Base-by-base conservation (phyloP, 2,113 vertebrate genomes). In the Heterotis niloticus region DNA sequence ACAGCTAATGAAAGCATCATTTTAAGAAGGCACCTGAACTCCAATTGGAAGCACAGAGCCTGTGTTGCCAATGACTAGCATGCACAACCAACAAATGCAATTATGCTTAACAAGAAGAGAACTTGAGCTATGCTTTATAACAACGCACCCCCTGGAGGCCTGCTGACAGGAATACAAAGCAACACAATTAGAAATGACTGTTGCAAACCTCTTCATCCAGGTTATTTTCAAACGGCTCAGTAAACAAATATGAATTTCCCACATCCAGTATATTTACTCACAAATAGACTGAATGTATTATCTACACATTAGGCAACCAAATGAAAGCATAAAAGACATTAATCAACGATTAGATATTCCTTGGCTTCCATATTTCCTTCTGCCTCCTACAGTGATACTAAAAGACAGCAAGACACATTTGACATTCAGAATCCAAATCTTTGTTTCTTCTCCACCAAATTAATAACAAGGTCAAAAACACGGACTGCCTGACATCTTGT, bases 21-120 rank as follows among this genome's bases (percentile, higher is more conserved):
- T 94, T 91, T 93, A 88, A 90, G 57, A 92, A 93, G 90, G 92
- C 91, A 93, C 90, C 86, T 91, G 91, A 93, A 92, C 91, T 92
- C 92, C 90, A 80, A 88, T 91, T 54, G n/a, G 29, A 80, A 14
- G 72, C 57, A 54, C 24, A 20, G 90, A 90, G 90, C 91, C 91
- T 92, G 90, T 91, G 91, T 89, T 90, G 91, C 89, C 91, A 24
- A 60, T 11, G 26, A 23, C 83, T 78, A 81, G 80, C 80, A 83
- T 79, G 85, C 83, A 83, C 14, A 13, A 88, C 88, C 87, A 90
- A 90, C 92, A 90, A 89, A 84, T 73, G 82, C 89, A 90, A 92
- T 93, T 93, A 91, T 76, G 52, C 85, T 89, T 91, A 91, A 91
- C 89, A 89, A 92, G 89, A 89, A 64, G 80, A 62, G 60, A 76